phyloP scores from a whole-genome alignment of 2,113 vertebrate genomes.

The Accipiter virgatus region DNA sequence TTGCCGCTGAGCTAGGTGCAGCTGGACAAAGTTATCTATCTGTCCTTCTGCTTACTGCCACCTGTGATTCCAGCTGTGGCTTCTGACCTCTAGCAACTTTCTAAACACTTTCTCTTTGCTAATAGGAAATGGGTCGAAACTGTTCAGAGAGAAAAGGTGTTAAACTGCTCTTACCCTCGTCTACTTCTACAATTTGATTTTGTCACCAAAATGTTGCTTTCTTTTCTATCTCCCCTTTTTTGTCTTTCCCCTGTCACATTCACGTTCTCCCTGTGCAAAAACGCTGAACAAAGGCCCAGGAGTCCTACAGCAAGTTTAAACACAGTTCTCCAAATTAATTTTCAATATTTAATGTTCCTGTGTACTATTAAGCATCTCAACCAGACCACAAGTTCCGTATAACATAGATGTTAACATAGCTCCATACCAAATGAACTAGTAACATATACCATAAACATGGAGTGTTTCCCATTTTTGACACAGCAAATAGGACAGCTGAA shows the following conservation, averaged over 20 bases:
- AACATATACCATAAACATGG: accelerated
- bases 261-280: not conserved
- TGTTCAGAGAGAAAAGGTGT: not conserved
- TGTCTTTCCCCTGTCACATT: accelerated
- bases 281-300: not conserved
- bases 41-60: accelerated
- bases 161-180: not conserved
- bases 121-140: not conserved
- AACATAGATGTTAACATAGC: not conserved
- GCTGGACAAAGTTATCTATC: not conserved
- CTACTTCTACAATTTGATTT: not conserved
- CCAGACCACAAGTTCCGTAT: accelerated
- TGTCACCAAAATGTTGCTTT: not conserved
- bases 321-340: not conserved
- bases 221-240: not conserved
- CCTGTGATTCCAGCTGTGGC: accelerated
- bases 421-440: not conserved
- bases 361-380: not conserved
- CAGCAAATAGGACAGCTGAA: not conserved
- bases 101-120: not conserved
- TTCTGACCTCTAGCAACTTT: not conserved
- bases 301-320: not conserved
- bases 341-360: not conserved
- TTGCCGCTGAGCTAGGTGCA: not conserved
- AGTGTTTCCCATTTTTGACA: not conserved